Evolutionary conservation across 2,797 vertebrate species (phyloP).

Genomic region (Luscinia luscinia): DNA sequence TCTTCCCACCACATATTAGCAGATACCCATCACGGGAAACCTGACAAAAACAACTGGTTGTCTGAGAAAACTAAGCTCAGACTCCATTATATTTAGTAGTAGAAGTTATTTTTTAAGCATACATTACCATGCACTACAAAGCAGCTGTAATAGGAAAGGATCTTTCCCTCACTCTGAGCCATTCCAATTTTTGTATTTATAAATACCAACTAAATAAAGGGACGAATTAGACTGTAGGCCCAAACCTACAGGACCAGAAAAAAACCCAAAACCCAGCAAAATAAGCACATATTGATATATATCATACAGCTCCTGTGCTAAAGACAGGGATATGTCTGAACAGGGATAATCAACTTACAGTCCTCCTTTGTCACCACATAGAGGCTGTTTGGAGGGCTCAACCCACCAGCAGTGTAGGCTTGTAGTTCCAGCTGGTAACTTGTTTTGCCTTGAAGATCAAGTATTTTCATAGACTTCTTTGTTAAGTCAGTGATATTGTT

Average conservation of each 20-base stretch:
- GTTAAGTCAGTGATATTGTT: constrained; percentile 81
- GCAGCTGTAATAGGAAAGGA: neutral
- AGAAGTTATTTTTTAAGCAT: neutral
- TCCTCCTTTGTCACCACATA: constrained; percentile 82
- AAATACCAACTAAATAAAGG: neutral
- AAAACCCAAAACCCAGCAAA: neutral
- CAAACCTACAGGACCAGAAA: neutral
- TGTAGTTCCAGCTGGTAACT: constrained; percentile 78
- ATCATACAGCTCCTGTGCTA: neutral
- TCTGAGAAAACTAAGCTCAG: neutral
- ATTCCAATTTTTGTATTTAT: neutral
- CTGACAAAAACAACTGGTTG: neutral
- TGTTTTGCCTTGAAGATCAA: constrained; percentile 80
- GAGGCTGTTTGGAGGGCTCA: constrained; percentile 76
- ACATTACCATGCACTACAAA: neutral
- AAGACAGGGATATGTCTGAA: neutral
- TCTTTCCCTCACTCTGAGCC: neutral
- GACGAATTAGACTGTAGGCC: neutral
- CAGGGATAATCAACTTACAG: constrained; percentile 67
- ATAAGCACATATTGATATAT: neutral
- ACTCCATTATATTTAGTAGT: neutral
- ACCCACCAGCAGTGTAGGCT: constrained; percentile 77
- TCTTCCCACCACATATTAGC: constrained; percentile 4
- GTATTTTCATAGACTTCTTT: constrained; percentile 76
- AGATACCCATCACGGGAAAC: constrained; percentile 21